Conservation (phyloP, 2,797 vertebrate genomes). For the Florisuga fusca region DNA sequence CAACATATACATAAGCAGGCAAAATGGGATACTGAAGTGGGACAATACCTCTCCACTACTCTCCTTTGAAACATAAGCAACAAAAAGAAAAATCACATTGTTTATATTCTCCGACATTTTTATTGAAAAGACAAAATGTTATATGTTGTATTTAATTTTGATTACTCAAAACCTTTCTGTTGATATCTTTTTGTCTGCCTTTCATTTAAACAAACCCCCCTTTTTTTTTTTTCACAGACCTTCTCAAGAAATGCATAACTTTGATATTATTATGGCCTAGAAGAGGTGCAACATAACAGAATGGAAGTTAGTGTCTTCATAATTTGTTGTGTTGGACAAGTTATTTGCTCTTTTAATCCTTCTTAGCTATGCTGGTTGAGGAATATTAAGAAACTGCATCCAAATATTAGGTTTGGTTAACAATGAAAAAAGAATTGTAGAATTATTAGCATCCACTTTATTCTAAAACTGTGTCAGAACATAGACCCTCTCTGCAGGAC, state of each 20-base stretch:
- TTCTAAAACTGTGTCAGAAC: background rate
- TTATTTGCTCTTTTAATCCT: background rate
- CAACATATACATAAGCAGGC: background rate
- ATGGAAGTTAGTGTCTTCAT: background rate
- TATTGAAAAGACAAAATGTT: background rate
- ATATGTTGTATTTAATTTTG: background rate
- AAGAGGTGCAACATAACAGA: background rate
- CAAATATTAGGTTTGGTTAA: background rate
- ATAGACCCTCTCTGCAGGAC: background rate
- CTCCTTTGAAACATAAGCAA: slow-evolving; percentile 7
- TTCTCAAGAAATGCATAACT: background rate
- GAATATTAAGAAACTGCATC: background rate
- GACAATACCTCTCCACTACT: background rate
- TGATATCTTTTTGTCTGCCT: background rate
- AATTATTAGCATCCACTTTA: background rate
- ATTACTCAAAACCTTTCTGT: background rate
- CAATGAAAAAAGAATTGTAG: background rate
- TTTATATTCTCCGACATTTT: background rate
- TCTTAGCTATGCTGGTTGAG: background rate
- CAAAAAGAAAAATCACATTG: background rate
- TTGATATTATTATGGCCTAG: background rate
- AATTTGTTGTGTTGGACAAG: background rate
- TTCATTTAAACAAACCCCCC: background rate
- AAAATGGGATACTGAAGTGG: background rate
- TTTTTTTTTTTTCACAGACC: background rate